A percentile compares a stretch with the other conserved stretches of the same genome.
phyloP scores from a whole-genome alignment of 2,888 invertebrate species.

The Rhingia campestris region DNA sequence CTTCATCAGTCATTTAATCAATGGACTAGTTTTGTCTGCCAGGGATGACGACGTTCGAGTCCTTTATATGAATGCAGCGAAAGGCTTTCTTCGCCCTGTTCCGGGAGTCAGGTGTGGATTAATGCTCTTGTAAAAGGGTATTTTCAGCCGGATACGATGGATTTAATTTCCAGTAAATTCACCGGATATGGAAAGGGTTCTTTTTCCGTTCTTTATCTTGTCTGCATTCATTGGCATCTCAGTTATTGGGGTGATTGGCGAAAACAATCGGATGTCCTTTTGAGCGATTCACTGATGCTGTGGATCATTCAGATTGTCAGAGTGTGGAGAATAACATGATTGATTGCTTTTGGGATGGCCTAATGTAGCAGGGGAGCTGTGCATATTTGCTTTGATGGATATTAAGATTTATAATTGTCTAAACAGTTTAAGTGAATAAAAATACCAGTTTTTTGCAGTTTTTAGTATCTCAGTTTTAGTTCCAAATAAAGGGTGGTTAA shows the following conservation, averaged over 20 bases:
- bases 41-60: conserved; percentile 20
- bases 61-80: conserved; percentile 50
- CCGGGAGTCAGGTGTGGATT: conserved; percentile 48
- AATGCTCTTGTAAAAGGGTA: conserved; percentile 15
- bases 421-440: too few species aligned
- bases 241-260: conserved; percentile 37
- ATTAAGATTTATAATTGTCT: too few species aligned
- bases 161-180: conserved; percentile 47
- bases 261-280: conserved; percentile 62
- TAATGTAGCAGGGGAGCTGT: background rate
- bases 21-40: conserved; percentile 27
- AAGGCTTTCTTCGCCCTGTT: conserved; percentile 9
- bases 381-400: too few species aligned
- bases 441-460: too few species aligned
- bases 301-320: conserved; percentile 48
- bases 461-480: too few species aligned
- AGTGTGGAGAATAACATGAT: conserved; percentile 51
- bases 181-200: conserved; percentile 24
- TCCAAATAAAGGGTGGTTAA: too few species aligned
- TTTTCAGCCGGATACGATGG: conserved; percentile 17
- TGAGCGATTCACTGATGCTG: conserved; percentile 21
- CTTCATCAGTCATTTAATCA: conserved; percentile 58
- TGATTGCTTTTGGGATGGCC: conserved; percentile 13
- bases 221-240: conserved; percentile 42
- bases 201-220: conserved; percentile 4